A percentile compares a stretch with the other conserved stretches of the same genome.
Conservation (phyloP, 2,888 invertebrate species). For the Sarcophaga caerulescens region DNA sequence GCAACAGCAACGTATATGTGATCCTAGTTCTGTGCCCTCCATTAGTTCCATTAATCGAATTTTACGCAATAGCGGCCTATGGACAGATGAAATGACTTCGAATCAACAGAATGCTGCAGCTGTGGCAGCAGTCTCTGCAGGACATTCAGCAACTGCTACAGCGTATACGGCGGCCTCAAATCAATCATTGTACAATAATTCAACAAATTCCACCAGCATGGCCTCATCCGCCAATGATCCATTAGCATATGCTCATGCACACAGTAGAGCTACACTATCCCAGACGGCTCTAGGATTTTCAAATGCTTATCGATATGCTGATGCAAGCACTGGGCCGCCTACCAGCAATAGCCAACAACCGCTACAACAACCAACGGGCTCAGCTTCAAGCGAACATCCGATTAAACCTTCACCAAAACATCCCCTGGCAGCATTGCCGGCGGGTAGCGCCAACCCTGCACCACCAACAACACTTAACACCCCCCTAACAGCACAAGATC, state of each 20-base stretch:
- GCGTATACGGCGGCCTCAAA: conserved; percentile 27
- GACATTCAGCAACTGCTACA: conserved; percentile 30
- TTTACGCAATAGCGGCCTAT: conserved; percentile 92
- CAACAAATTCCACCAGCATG: conserved; percentile 34
- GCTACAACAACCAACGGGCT: background rate
- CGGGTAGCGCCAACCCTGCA: conserved; percentile 50
- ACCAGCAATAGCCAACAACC: background rate
- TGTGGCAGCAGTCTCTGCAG: conserved; percentile 71
- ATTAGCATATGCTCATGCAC: conserved; percentile 63
- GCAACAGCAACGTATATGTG: conserved; percentile 94
- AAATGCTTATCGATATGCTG: conserved; percentile 53
- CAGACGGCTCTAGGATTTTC: conserved; percentile 53
- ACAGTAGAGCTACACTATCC: conserved; percentile 56
- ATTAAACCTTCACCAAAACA: conserved; percentile 79
- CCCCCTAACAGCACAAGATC: conserved; percentile 76
- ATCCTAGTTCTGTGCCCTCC: conserved; percentile 94
- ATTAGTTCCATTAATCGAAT: conserved; percentile 97
- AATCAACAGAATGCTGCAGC: conserved; percentile 79
- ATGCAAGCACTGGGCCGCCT: conserved; percentile 50
- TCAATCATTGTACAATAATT: conserved; percentile 53
- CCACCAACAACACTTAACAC: conserved; percentile 58
- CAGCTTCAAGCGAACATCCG: conserved; percentile 69
- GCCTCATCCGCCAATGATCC: conserved; percentile 55
- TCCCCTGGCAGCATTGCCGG: conserved; percentile 62
- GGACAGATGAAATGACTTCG: conserved; percentile 85